Evolutionary conservation across 2,797 vertebrate genomes (phyloP).

Genomic region (Tiaroga cobitis): DNA sequence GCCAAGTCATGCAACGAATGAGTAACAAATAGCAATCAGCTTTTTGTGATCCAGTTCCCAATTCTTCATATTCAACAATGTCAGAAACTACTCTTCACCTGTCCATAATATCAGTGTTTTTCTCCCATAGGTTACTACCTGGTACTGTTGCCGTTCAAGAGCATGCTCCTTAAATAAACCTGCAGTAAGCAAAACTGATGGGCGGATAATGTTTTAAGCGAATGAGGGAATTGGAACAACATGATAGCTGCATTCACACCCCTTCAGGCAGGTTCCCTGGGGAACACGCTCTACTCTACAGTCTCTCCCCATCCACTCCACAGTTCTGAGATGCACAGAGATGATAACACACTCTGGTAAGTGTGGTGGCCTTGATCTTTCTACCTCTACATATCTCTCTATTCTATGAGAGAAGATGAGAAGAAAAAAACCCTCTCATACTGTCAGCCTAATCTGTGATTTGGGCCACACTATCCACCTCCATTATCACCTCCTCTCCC

Average conservation of each 20-base stretch:
- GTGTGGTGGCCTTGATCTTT: conserved; percentile 57
- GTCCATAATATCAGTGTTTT: background rate
- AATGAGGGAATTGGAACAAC: conserved; percentile 40
- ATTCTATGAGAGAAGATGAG: conserved; percentile 45
- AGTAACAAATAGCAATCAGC: background rate
- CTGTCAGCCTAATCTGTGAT: conserved; percentile 56
- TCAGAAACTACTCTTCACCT: conserved; percentile 3
- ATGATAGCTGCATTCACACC: conserved; percentile 52
- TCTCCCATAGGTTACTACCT: background rate
- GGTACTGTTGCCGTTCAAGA: background rate
- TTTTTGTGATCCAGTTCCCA: background rate
- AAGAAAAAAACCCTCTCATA: conserved; percentile 51
- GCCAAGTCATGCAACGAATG: background rate
- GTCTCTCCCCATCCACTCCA: conserved; percentile 36
- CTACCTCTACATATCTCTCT: conserved; percentile 47
- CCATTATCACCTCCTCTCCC: conserved; percentile 61
- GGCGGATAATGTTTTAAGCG: conserved; percentile 58
- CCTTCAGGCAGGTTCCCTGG: conserved; percentile 32
- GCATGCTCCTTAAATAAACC: conserved; percentile 35
- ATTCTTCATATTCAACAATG: background rate
- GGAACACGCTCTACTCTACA: conserved; percentile 28
- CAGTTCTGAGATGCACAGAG: conserved; percentile 35
- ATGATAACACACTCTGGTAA: conserved; percentile 34
- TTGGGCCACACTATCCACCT: conserved; percentile 53
- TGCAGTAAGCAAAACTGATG: conserved; percentile 42